Conservation (phyloP, 2,113 vertebrate species). For the Tachuris rubrigastra region DNA sequence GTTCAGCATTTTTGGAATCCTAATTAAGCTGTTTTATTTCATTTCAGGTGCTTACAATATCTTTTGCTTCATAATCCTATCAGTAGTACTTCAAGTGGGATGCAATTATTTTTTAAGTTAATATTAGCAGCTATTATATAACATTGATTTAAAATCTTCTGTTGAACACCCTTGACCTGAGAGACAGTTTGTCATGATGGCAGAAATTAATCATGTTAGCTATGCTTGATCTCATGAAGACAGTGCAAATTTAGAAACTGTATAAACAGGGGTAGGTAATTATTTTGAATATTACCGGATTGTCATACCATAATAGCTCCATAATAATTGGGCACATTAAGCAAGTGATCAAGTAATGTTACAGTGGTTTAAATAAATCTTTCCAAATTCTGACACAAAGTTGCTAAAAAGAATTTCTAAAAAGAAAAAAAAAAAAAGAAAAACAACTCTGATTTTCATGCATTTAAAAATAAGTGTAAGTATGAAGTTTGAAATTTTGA, state of each 20-base stretch:
- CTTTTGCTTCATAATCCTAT: background rate
- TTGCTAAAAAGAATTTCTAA: background rate
- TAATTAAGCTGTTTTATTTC: background rate
- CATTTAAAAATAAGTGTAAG: background rate
- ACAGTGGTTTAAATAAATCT: background rate
- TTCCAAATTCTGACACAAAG: background rate
- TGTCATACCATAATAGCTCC: background rate
- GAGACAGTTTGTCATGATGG: background rate
- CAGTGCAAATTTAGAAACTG: background rate
- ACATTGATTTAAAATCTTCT: background rate
- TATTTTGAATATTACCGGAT: background rate
- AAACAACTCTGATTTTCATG: rapidly evolving
- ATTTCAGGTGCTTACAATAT: background rate
- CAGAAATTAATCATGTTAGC: conserved; percentile 3
- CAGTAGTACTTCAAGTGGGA: background rate
- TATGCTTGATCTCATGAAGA: background rate
- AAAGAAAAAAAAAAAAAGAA: background rate
- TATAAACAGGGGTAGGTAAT: background rate
- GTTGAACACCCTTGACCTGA: background rate
- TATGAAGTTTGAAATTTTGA: background rate
- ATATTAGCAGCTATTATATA: background rate
- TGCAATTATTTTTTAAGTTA: background rate
- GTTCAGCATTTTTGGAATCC: background rate
- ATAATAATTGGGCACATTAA: background rate
- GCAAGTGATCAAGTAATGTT: background rate